A percentile compares a stretch with the other conserved stretches of the same genome.
Conservation (phyloP, 2,113 vertebrate species). For the Galeopterus variegatus region DNA sequence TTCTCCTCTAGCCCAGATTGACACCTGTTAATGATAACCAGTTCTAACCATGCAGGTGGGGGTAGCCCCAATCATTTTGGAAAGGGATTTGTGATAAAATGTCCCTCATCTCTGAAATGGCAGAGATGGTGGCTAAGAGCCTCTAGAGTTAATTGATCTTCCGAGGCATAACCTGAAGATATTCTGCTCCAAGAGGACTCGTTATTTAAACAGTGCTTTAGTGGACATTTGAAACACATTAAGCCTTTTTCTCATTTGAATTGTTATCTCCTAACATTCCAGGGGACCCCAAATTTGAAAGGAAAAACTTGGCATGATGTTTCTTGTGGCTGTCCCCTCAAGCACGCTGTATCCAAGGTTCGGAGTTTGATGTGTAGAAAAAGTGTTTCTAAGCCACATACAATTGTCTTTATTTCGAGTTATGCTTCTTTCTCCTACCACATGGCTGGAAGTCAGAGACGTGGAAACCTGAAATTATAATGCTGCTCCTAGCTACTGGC, state of each 20-base stretch:
- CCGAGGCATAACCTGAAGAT: neutral
- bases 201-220: conserved; percentile 69
- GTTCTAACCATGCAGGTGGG: neutral
- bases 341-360: conserved; percentile 59
- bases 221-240: conserved; percentile 58
- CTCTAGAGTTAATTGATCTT: conserved; percentile 24
- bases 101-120: neutral
- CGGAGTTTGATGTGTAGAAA: conserved; percentile 61
- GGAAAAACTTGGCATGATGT: conserved; percentile 30
- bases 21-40: conserved; percentile 47
- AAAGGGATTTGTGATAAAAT: conserved; percentile 28
- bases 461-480: conserved; percentile 67
- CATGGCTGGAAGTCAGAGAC: conserved; percentile 68
- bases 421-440: conserved; percentile 70
- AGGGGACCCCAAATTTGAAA: conserved; percentile 71
- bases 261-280: conserved; percentile 68
- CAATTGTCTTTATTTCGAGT: conserved; percentile 72
- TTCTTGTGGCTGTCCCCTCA: conserved; percentile 53
- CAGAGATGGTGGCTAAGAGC: conserved; percentile 9
- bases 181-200: conserved; percentile 52
- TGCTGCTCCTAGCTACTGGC: conserved; percentile 75
- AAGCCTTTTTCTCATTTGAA: conserved; percentile 35
- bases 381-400: conserved; percentile 79
- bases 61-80: neutral
- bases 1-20: conserved; percentile 55